Base-by-base conservation (phyloP, 2,797 vertebrate species). In the Siniperca undulata region DNA sequence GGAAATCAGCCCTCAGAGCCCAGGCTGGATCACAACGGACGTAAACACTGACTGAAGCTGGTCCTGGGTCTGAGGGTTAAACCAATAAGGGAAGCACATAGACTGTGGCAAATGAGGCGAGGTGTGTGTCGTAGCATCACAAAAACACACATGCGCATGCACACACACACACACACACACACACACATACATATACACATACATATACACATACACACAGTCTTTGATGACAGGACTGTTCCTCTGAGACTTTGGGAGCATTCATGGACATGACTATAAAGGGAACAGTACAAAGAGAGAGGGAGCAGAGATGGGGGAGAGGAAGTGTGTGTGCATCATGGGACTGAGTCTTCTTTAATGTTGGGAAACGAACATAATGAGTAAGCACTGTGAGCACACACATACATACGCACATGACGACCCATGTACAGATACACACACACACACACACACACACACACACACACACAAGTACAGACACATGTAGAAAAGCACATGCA, bases 351-450 rank as follows among this genome's bases (percentile, higher is more conserved):
- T 89, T 91, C 92, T 92, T 93, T 91, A 86, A 90, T 91, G 88
- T 88, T 77, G 86, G 90, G 86, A 88, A 80, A 84, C 52, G 80
- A 94, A 91, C 84, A 91, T 90, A 82, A 89, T 82, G 90, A 90
- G 91, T 85, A 92, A 93, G 91, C 94, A 94, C 94, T 95, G 94
- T 94, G 93, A 94, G 91, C 91, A 89, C 92, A 89, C 80, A 84
- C 85, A 79, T 7, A 79, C 79, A 82, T n/a, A 84, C 46, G 79
- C 77, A 87, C 81, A 86, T 12, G 24, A 61, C 27, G 36, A 82
- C 71, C 68, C 85, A 89, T 85, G 82, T 81, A 88, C 90, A 91
- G 68, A 90, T 44, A 76, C 53, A 82, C 71, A 91, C 72, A 81
- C 80, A 77, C 53, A 80, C 88, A 92, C 87, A 82, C 53, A 80